These are phyloP conservation scores for Melipona quadrifasciata DNA, from an alignment of 1,140 invertebrate genomes.

Conservation along the genomic window DNA sequence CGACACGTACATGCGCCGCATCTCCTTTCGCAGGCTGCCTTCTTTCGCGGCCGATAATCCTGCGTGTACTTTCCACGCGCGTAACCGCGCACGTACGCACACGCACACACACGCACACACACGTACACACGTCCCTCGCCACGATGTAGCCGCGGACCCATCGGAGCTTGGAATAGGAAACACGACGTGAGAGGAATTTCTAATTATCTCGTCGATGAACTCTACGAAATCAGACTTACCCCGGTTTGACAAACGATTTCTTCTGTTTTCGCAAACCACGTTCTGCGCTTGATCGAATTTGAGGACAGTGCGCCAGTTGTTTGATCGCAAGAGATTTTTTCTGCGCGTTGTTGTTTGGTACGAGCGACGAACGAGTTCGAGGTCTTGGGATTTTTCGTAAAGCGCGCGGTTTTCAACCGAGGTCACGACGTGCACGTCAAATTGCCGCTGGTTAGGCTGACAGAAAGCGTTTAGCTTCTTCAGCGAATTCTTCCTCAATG, in stretches of 20 bases:
- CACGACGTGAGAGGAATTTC: slow-evolving; percentile 61
- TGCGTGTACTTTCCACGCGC: slow-evolving; percentile 12
- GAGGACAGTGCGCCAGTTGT: slow-evolving; percentile 2
- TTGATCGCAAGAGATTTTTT: background rate
- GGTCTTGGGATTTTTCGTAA: background rate
- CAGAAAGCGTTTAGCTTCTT: background rate
- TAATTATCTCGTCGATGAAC: slow-evolving; percentile 45
- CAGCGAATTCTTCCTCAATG: background rate
- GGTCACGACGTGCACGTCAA: background rate
- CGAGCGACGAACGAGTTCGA: background rate
- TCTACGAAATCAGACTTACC: slow-evolving; percentile 50
- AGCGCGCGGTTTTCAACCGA: background rate
- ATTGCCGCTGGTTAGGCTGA: background rate
- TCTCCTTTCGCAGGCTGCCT: slow-evolving; percentile 47
- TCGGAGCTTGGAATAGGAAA: slow-evolving; percentile 44
- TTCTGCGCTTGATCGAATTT: slow-evolving; percentile 34
- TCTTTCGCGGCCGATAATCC: slow-evolving; percentile 34
- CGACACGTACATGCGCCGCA: slow-evolving; percentile 60
- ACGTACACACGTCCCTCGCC: background rate
- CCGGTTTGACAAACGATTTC: slow-evolving; percentile 47
- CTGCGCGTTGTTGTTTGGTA: background rate
- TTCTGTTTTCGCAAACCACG: slow-evolving; percentile 20
- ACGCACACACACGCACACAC: background rate
- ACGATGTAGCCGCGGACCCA: slow-evolving; percentile 28
- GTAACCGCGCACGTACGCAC: background rate